Evolutionary conservation across 2,113 vertebrate species (phyloP).

Genomic region (Heterotis niloticus): DNA sequence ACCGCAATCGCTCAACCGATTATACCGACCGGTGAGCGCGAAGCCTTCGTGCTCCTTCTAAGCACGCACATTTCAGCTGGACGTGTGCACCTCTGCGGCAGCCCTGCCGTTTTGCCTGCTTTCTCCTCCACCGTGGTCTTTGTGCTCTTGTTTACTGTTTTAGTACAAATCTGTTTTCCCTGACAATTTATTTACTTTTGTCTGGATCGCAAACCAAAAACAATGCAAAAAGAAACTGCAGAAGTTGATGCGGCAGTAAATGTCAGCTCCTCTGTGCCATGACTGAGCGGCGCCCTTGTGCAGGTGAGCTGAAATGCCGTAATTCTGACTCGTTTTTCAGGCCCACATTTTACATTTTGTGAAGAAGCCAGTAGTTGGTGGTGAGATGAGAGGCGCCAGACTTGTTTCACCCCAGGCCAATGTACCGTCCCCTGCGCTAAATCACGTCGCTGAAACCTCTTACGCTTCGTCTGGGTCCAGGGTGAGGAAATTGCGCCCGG

Average conservation of each 20-base stretch:
- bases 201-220: neutral
- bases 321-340: constrained; percentile 37
- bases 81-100: too few relatives aligned
- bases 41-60: too few relatives aligned
- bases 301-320: constrained; percentile 34
- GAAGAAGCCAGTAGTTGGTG: constrained; percentile 45
- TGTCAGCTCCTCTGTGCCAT: neutral
- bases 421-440: constrained; percentile 28
- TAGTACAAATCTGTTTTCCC: neutral
- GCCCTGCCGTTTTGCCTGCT: too few relatives aligned
- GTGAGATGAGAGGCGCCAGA: constrained; percentile 29
- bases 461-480: constrained; percentile 9
- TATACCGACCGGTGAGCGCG: too few relatives aligned
- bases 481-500: constrained; percentile 35
- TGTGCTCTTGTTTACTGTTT: neutral
- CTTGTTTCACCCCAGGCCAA: constrained; percentile 24
- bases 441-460: constrained; percentile 38
- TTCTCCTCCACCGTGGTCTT: too few relatives aligned
- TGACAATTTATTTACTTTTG: neutral
- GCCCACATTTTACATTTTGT: constrained; percentile 46
- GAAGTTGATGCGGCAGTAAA: too few relatives aligned
- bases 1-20: neutral
- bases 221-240: neutral
- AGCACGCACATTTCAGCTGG: too few relatives aligned
- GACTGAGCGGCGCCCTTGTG: constrained; percentile 38